Evolutionary conservation across 2,113 vertebrate genomes (phyloP), one percentile per base, ranked within the genome.

Genomic region (Chionomys nivalis): DNA sequence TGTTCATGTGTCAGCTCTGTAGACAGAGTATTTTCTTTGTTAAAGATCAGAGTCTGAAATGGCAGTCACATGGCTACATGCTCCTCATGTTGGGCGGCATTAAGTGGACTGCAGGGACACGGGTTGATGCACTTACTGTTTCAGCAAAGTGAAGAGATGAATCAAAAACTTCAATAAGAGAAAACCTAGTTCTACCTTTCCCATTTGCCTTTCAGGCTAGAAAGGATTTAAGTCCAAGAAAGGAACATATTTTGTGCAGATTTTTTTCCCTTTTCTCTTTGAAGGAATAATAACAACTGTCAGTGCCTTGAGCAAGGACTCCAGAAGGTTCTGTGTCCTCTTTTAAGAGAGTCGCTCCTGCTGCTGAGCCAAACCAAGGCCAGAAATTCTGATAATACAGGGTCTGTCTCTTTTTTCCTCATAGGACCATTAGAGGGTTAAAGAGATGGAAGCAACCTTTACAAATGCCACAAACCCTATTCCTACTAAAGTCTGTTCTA

Each of bases 121-220:
- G 52, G 93, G 83, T 31, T 94, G 93, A 95, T 93, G 79, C 4
- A 7, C 66, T 98, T 96, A 93, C 72, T 87, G 85, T 95, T 97
- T 72, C 76, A 91, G 76, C 55, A 90, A 97, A 95, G 76, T 87
- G 72, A 89, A 94, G 83, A 97, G 97, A 97, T 95, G 94, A 98
- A 98, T 97, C 91, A 97, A 96, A 95, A 33, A 91, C 31, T 96
- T 97, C 92, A 97, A 66, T 97, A 96, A 97, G 94, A 97, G 85
- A 90, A 96, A 98, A 96, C 66, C 88, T 65, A 85, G 86, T n/a
- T 95, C 77, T 93, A 75, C 39, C 68, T 97, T 87, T 86, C 93
- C 94, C 95, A 96, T 95, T 97, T 97, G 82, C 81, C 75, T 98
- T 97, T 96, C 55, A 92, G 4, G 7, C 85, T 95, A 77, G 55